Evolutionary conservation across 2,888 invertebrate species (phyloP).

Genomic region (Mesorhabditis spiculigera): DNA sequence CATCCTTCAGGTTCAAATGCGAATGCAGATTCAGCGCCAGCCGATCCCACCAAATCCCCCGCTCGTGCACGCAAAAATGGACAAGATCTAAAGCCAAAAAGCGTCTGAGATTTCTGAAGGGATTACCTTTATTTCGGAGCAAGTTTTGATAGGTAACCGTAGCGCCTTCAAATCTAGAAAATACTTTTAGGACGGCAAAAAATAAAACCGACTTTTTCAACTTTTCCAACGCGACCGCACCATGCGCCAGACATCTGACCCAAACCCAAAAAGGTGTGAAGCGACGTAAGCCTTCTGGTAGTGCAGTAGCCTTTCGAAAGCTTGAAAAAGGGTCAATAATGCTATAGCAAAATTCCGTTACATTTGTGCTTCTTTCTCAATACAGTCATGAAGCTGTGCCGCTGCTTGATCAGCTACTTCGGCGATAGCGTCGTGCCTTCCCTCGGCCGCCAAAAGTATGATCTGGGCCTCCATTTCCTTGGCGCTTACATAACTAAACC

Average conservation of each 20-base stretch:
- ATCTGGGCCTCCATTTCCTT: slow-evolving; percentile 30
- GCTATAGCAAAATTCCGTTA: background rate
- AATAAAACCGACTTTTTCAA: slow-evolving; percentile 60
- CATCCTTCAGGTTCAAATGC: slow-evolving; percentile 26
- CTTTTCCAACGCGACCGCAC: slow-evolving; percentile 63
- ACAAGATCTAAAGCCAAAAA: slow-evolving; percentile 20
- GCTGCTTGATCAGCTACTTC: slow-evolving; percentile 12
- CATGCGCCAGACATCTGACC: slow-evolving; percentile 59
- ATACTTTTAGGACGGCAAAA: no score
- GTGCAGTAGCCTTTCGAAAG: slow-evolving; percentile 15
- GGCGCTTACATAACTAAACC: slow-evolving; percentile 24
- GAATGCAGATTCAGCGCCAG: slow-evolving; percentile 68
- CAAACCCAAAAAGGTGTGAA: slow-evolving; percentile 67
- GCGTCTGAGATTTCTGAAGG: no score
- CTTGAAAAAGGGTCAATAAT: background rate
- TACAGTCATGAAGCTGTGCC: background rate
- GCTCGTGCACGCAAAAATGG: slow-evolving; percentile 58
- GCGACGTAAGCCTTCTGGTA: slow-evolving; percentile 66
- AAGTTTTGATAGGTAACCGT: no score
- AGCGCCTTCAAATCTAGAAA: no score
- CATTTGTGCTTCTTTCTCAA: background rate
- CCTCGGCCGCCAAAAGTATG: slow-evolving; percentile 10
- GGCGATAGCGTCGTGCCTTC: slow-evolving; percentile 15
- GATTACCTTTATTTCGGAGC: no score
- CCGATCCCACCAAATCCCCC: slow-evolving; percentile 67